Conservation (phyloP, 2,797 vertebrate species). For the Eurystomus glaucurus region DNA sequence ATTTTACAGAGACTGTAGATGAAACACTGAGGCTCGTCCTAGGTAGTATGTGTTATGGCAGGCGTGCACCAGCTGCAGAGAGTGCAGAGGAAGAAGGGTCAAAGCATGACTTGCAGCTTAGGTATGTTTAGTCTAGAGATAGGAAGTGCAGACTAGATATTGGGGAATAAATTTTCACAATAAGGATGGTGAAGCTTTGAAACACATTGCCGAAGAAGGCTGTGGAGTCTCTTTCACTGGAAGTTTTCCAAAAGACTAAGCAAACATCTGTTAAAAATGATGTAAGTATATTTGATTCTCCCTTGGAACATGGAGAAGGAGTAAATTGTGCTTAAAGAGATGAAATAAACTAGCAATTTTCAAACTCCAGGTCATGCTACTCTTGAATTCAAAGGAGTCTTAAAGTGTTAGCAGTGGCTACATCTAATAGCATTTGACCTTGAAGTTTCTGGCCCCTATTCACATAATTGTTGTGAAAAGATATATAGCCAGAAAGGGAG, state of each 20-base stretch:
- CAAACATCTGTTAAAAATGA: constrained; percentile 65
- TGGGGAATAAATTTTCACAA: constrained; percentile 18
- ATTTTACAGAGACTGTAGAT: not conserved
- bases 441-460: not conserved
- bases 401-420: constrained; percentile 31
- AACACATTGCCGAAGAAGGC: constrained; percentile 59
- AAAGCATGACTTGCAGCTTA: not conserved
- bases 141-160: constrained; percentile 22
- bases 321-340: constrained; percentile 38
- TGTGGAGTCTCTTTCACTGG: constrained; percentile 12
- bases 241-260: constrained; percentile 43
- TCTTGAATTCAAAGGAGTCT: constrained; percentile 33
- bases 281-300: constrained; percentile 39
- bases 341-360: constrained; percentile 43
- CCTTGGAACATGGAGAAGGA: constrained; percentile 1
- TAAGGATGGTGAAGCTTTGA: constrained; percentile 12
- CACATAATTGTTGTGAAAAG: not conserved
- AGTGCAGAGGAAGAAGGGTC: not conserved
- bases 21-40: not conserved
- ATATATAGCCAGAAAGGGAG: not conserved
- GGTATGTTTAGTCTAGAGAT: constrained; percentile 26
- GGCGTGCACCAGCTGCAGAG: not conserved
- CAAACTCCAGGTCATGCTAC: not conserved
- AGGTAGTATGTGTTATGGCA: rapidly evolving
- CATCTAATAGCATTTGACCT: constrained; percentile 30